Conservation (phyloP, 2,888 invertebrate genomes). For the Philonicus albiceps region DNA sequence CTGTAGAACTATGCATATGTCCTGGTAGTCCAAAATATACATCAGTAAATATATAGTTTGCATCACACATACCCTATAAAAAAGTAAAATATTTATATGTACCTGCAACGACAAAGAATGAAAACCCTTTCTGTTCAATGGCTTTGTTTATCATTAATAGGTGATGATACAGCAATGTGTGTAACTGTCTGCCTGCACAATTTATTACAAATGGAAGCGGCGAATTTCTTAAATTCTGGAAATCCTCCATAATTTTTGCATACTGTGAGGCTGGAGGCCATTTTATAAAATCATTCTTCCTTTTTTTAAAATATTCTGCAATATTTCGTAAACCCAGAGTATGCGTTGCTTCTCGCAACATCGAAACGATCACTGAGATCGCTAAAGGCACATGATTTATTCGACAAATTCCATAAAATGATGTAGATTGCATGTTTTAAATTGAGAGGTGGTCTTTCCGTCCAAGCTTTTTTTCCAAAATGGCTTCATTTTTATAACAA, state of each 20-base stretch:
- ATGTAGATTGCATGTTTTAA: neutral
- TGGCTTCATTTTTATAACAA: neutral
- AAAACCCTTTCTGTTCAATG: neutral
- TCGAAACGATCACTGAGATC: neutral
- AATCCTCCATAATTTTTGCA: neutral
- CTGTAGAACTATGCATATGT: neutral
- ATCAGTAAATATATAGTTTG: neutral
- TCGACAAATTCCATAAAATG: neutral
- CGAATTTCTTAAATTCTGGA: neutral
- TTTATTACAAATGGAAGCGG: neutral
- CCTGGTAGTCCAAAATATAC: neutral
- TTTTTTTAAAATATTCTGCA: too few species aligned
- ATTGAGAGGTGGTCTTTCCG: neutral
- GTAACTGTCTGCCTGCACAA: neutral
- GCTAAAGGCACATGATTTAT: neutral
- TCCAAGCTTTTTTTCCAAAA: neutral
- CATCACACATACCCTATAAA: neutral
- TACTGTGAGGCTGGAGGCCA: neutral
- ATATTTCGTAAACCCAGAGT: neutral
- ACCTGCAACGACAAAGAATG: neutral
- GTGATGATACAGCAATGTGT: neutral
- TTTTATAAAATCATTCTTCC: neutral
- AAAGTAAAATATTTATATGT: neutral
- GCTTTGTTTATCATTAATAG: neutral
- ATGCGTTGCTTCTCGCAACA: neutral